Evolutionary conservation across 1,140 invertebrate genomes (phyloP).

Genomic region (Drosophila biarmipes): DNA sequence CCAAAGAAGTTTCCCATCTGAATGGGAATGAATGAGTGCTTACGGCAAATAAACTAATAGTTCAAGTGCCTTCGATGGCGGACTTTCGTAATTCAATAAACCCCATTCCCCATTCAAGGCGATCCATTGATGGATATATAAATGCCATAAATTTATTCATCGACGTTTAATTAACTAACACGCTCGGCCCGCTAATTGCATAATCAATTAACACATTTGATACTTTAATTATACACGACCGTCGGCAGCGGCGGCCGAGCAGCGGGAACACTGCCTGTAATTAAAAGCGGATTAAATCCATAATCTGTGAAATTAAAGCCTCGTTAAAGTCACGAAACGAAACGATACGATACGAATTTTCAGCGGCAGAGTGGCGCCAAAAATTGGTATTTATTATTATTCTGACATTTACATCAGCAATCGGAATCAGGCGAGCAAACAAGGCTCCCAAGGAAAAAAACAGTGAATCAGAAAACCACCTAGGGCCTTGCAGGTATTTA

Average conservation of each 20-base stretch:
- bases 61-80: constrained; percentile 39
- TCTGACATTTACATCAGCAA: constrained; percentile 76
- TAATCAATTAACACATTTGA: constrained; percentile 70
- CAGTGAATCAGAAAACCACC: constrained; percentile 24
- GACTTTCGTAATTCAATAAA: constrained; percentile 33
- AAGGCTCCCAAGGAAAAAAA: constrained; percentile 10
- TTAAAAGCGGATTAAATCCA: constrained; percentile 65
- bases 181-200: constrained; percentile 52
- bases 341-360: constrained; percentile 14
- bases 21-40: constrained; percentile 48
- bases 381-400: constrained; percentile 73
- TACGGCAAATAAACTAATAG: constrained; percentile 57
- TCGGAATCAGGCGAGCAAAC: constrained; percentile 54
- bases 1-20: constrained; percentile 26
- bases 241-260: constrained; percentile 2
- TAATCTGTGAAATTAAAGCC: constrained; percentile 70
- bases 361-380: constrained; percentile 8
- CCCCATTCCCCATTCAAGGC: not conserved
- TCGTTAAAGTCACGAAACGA: constrained; percentile 49
- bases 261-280: constrained; percentile 28
- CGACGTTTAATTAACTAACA: constrained; percentile 58
- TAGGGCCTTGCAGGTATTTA: constrained; percentile 51
- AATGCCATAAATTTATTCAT: constrained; percentile 45
- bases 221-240: constrained; percentile 55
- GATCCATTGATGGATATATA: constrained; percentile 25